Percentiles rank a stretch among this genome's conserved stretches.
These are phyloP conservation scores for Oceanites oceanicus DNA, from an alignment of 2,113 vertebrate genomes.

Conservation along the genomic window DNA sequence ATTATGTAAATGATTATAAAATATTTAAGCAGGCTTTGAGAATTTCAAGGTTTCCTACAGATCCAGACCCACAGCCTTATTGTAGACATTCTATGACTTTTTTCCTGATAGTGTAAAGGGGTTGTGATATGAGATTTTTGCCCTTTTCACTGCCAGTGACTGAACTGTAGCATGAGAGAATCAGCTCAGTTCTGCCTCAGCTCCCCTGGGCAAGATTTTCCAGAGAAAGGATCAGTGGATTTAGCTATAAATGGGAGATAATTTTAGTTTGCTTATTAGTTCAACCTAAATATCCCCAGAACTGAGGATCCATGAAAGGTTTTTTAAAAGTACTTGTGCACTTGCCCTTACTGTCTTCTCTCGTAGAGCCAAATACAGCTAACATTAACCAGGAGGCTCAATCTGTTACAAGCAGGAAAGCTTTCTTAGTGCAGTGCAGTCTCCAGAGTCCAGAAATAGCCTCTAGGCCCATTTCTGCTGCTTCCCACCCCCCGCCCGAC, in stretches of 20 bases:
- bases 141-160: background rate
- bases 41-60: background rate
- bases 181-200: background rate
- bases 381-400: background rate
- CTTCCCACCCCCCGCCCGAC: fast-evolving
- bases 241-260: background rate
- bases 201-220: background rate
- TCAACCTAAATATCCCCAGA: background rate
- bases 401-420: background rate
- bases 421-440: background rate
- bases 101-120: background rate
- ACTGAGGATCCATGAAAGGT: background rate
- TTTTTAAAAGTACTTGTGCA: background rate
- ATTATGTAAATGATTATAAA: background rate
- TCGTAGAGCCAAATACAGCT: background rate
- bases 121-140: background rate
- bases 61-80: background rate
- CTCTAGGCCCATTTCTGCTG: background rate
- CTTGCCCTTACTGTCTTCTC: background rate
- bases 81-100: background rate
- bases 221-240: background rate
- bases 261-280: background rate
- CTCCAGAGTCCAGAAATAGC: background rate
- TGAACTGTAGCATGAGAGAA: background rate
- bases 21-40: background rate